Conservation (phyloP, 2,797 vertebrate species). For the Melopsittacus undulatus region DNA sequence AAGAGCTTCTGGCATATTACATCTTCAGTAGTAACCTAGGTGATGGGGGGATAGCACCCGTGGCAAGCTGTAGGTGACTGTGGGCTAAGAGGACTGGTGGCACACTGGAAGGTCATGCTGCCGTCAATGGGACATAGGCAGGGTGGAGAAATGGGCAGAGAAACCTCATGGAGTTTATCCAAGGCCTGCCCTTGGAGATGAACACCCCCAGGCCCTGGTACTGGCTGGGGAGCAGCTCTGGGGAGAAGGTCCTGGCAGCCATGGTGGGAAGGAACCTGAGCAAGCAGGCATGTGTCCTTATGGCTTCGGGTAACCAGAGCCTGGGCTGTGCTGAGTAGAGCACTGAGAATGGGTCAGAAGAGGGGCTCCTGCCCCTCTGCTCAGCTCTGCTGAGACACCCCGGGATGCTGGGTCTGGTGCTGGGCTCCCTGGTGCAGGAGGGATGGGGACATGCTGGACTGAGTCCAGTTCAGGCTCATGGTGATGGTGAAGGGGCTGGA, state of each 20-base stretch:
- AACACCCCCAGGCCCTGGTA: not conserved
- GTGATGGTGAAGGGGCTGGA: not conserved
- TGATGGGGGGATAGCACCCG: not conserved
- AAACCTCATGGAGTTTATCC: not conserved
- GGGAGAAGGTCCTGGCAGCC: not conserved
- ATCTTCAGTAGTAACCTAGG: not conserved
- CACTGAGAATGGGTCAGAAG: accelerated
- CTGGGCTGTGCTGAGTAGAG: not conserved
- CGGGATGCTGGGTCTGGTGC: not conserved
- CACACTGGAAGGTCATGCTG: accelerated
- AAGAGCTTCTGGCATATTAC: not conserved
- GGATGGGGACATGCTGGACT: not conserved
- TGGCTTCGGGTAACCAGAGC: not conserved
- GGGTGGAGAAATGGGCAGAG: not conserved
- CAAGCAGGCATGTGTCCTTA: accelerated
- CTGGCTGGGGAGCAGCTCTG: not conserved
- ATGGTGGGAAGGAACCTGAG: not conserved
- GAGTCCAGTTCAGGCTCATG: not conserved
- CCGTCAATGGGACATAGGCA: not conserved
- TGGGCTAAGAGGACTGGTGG: not conserved
- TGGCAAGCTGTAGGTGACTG: not conserved
- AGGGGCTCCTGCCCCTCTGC: not conserved
- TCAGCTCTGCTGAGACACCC: not conserved
- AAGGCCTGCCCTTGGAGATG: not conserved
- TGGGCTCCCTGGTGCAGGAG: not conserved